phyloP scores from a whole-genome alignment of 2,888 invertebrate species.

The Coleophora deauratella region DNA sequence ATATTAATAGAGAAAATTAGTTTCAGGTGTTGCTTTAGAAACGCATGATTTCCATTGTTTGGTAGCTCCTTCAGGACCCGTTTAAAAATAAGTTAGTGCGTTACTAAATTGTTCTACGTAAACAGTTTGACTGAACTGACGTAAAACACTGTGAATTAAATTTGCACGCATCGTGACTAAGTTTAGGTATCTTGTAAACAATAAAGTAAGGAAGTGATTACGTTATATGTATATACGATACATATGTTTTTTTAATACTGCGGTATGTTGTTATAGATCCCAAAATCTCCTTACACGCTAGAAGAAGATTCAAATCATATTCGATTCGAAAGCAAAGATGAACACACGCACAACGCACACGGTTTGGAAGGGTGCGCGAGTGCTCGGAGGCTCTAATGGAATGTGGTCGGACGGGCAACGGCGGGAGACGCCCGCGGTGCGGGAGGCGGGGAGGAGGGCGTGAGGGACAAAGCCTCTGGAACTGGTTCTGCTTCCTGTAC shows the following conservation, averaged over 20 bases:
- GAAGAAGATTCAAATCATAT: no score
- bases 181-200: no score
- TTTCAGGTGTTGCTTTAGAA: conserved; percentile 41
- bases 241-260: no score
- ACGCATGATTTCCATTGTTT: conserved; percentile 39
- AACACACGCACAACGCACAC: no score
- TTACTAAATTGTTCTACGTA: conserved; percentile 1
- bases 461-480: conserved; percentile 66
- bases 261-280: no score
- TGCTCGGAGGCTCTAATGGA: conserved; percentile 56
- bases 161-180: no score
- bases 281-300: no score
- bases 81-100: neutral
- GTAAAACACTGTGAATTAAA: no score
- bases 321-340: no score
- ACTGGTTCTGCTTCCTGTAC: conserved; percentile 74
- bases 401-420: conserved; percentile 54
- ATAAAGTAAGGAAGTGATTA: no score
- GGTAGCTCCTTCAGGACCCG: conserved; percentile 11
- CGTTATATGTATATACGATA: no score
- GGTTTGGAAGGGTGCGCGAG: conserved; percentile 42
- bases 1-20: conserved; percentile 58
- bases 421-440: conserved; percentile 18
- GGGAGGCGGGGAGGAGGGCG: conserved; percentile 43
- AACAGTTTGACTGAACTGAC: no score